Evolutionary conservation across 2,888 invertebrate genomes (phyloP).

Genomic region (Campoplex capitator): DNA sequence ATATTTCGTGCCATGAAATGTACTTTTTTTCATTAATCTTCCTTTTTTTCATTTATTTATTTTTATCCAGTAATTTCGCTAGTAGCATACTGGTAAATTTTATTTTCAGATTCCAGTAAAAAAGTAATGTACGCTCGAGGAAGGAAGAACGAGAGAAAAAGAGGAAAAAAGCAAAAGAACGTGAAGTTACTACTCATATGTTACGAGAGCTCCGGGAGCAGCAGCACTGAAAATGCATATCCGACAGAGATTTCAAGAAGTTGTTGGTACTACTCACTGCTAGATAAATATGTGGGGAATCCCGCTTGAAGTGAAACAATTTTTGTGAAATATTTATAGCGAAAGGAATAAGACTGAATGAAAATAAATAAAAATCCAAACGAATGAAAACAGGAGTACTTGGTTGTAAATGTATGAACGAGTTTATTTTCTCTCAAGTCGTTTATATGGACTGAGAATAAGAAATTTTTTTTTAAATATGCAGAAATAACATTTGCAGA

Average conservation of each 20-base stretch:
- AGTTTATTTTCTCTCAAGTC: background rate
- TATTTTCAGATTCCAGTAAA: conserved; percentile 44
- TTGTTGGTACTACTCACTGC: conserved; percentile 5
- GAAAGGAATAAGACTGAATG: background rate
- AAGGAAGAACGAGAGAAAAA: conserved; percentile 1
- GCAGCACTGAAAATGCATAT: conserved; percentile 16
- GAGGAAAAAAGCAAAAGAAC: conserved; percentile 3
- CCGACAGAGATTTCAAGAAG: conserved; percentile 13
- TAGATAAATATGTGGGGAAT: conserved; percentile 26
- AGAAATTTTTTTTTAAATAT: background rate
- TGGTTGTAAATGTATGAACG: background rate
- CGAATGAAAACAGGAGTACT: background rate
- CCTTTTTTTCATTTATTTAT: background rate
- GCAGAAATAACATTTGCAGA: background rate
- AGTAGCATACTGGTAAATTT: conserved; percentile 22
- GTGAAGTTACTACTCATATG: conserved; percentile 41
- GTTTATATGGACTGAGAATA: no score
- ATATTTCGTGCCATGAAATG: background rate
- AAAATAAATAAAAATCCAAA: conserved; percentile 3
- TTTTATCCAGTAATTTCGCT: conserved; percentile 21
- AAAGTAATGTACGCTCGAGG: conserved; percentile 22
- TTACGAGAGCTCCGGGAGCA: conserved; percentile 33
- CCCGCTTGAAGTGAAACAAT: conserved; percentile 14
- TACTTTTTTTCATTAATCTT: conserved; percentile 19
- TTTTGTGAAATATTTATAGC: conserved; percentile 14